These are phyloP conservation scores for Hetaerina titia DNA, from an alignment of 2,888 invertebrate genomes.

Conservation along the genomic window DNA sequence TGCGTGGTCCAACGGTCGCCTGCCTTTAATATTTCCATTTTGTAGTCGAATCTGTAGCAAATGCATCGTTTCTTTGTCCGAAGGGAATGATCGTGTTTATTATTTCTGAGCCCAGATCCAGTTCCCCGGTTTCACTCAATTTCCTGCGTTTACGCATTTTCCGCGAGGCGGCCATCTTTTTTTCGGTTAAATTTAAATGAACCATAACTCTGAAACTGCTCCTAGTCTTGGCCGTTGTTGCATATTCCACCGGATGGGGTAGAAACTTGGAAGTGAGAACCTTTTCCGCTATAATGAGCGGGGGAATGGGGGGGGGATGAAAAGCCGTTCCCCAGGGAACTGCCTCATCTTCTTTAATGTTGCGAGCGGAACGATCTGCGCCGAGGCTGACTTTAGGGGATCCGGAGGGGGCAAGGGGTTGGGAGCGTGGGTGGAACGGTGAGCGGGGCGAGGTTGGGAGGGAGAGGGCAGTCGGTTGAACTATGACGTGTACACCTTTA, in stretches of 20 bases:
- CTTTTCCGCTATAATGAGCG: background rate
- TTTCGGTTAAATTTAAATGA: too few relatives aligned
- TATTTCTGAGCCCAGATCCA: too few relatives aligned
- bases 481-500: conserved; percentile 30
- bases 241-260: background rate
- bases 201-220: background rate
- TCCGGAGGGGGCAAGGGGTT: background rate
- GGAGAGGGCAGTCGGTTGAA: background rate
- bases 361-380: background rate
- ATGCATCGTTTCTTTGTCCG: too few relatives aligned
- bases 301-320: background rate
- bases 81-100: too few relatives aligned
- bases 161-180: too few relatives aligned
- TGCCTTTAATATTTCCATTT: too few relatives aligned
- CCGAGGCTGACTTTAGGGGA: conserved; percentile 2
- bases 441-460: background rate
- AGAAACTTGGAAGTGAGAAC: background rate
- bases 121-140: too few relatives aligned
- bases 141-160: too few relatives aligned
- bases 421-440: background rate
- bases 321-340: conserved; percentile 25
- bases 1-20: too few relatives aligned
- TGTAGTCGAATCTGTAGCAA: too few relatives aligned
- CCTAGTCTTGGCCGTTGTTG: background rate
- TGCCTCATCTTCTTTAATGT: conserved; percentile 24